Base-by-base conservation (phyloP, 2,797 vertebrate species). In the Anolis apletophallus region DNA sequence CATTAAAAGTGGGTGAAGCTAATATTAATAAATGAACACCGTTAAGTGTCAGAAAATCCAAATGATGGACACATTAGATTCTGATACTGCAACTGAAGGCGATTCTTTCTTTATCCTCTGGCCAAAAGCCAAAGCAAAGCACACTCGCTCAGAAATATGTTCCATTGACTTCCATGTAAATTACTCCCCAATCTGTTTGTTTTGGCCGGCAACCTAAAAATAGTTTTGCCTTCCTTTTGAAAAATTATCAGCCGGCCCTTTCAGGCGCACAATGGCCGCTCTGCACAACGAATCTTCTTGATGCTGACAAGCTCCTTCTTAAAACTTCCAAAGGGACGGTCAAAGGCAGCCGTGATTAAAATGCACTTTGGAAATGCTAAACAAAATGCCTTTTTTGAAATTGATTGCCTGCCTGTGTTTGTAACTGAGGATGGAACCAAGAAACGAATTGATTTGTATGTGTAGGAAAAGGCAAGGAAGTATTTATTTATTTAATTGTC, bases 321-420 rank as follows among this genome's bases (percentile, higher is more conserved):
- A 74, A 89, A 85, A 54, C 14, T 90, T 90, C 36, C 71, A 90
- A 81, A 67, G 21, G 50, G 57, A 50, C 68, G 8, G 59, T 69
- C 81, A 85, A 85, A 91, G 93, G 88, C 11, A 85, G 84, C 55
- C 85, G 9, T 74, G 3, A 91, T 72, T 77, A 93, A 94, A 93
- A 87, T 7, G 92, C 46, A 88, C 72, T 77, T 86, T 88, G 46
- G 69, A 91, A 85, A 88, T 77, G 1, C 92, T 72, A 13, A 82
- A 92, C 87, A 78, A 89, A 92, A 81, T 82, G 82, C 26, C 50
- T 87, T 90, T 72, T 90, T 46, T 93, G 85, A 93, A 92, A 86
- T 54, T 82, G n/a, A 88, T 90, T 92, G 84, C 84, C 88, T 91
- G 77, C 71, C 90, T 93, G 36, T 84, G 55, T 83, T 93, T 84